These are phyloP conservation scores for Prostheceraeus crozeri DNA, from an alignment of 2,888 invertebrate species.

Conservation along the genomic window DNA sequence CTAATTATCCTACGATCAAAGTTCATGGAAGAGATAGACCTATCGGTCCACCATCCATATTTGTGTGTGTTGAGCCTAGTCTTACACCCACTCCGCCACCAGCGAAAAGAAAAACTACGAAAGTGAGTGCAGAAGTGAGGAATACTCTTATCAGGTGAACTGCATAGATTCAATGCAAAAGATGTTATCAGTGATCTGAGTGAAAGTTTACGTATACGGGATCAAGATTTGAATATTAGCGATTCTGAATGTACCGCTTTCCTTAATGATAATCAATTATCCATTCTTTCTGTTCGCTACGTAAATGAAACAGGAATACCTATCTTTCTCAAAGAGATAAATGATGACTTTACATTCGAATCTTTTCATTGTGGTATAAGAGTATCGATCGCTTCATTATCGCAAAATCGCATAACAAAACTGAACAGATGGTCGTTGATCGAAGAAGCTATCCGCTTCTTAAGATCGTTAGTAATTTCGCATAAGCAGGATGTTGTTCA, in stretches of 20 bases:
- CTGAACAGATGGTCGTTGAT: constrained; percentile 15
- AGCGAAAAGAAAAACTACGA: not conserved
- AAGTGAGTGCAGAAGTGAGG: too few relatives aligned
- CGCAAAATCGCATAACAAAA: constrained; percentile 23
- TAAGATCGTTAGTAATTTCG: constrained; percentile 14
- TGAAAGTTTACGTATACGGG: too few relatives aligned
- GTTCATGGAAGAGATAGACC: constrained; percentile 18
- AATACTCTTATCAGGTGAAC: too few relatives aligned
- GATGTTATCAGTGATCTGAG: too few relatives aligned
- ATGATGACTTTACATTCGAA: constrained; percentile 22
- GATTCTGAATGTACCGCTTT: too few relatives aligned
- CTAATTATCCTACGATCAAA: constrained; percentile 18
- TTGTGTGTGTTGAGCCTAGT: constrained; percentile 15
- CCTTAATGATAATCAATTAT: too few relatives aligned
- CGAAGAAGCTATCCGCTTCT: constrained; percentile 23
- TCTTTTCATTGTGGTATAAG: constrained; percentile 16
- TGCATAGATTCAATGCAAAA: too few relatives aligned
- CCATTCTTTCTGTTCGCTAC: too few relatives aligned
- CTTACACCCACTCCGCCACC: constrained; percentile 7
- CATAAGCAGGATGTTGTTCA: constrained; percentile 17
- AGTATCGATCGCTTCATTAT: not conserved
- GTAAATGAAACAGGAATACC: too few relatives aligned
- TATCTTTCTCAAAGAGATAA: too few relatives aligned
- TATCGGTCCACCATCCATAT: constrained; percentile 13
- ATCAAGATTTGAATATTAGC: too few relatives aligned